phyloP scores from a whole-genome alignment of 2,888 invertebrate genomes.

The Apamea sordens region DNA sequence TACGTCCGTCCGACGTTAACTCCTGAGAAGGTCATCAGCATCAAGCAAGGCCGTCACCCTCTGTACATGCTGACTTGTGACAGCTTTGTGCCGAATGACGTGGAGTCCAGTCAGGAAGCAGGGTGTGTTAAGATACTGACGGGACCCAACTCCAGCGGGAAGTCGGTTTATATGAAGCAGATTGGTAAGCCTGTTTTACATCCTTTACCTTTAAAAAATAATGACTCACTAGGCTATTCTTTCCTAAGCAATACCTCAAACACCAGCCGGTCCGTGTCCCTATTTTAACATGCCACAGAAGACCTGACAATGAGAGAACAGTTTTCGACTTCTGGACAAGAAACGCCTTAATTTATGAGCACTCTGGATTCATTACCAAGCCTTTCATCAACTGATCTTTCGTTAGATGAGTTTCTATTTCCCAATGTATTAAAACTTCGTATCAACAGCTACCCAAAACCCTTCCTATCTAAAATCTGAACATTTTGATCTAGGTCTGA shows the following conservation, averaged over 20 bases:
- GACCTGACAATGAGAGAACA: background rate
- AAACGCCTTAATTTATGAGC: background rate
- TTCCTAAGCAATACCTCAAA: background rate
- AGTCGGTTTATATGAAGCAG: slow-evolving; percentile 97
- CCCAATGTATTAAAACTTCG: background rate
- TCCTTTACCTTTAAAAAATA: background rate
- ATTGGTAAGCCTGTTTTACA: slow-evolving; percentile 77
- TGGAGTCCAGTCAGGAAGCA: slow-evolving; percentile 89
- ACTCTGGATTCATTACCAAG: background rate
- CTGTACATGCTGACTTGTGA: slow-evolving; percentile 92
- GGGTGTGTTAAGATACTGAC: slow-evolving; percentile 94
- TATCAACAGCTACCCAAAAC: background rate
- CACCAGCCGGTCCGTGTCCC: background rate
- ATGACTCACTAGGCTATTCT: background rate
- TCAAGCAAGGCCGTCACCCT: slow-evolving; percentile 94
- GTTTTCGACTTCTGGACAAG: background rate
- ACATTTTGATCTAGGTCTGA: slow-evolving; percentile 87
- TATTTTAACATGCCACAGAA: background rate
- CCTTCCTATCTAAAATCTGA: background rate
- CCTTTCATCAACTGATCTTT: background rate
- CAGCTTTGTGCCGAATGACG: slow-evolving; percentile 94
- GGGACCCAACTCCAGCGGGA: slow-evolving; percentile 98
- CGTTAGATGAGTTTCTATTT: background rate
- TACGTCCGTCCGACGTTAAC: slow-evolving; percentile 92
- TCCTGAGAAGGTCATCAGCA: slow-evolving; percentile 89